Evolutionary conservation across 2,888 invertebrate genomes (phyloP).

Genomic region (Abrostola tripartita): DNA sequence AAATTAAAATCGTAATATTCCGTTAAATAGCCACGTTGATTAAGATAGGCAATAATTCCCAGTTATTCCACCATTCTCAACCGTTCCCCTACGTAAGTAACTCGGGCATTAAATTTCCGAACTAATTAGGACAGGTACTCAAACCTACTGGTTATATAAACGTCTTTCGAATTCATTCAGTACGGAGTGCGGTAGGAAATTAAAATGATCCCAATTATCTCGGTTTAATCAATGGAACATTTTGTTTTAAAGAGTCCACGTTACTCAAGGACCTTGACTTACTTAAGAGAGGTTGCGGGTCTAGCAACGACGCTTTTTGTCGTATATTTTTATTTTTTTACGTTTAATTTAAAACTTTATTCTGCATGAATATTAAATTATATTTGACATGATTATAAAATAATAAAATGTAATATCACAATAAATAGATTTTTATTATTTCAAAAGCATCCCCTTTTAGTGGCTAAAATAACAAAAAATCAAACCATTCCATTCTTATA

Average conservation of each 20-base stretch:
- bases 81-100: constrained; percentile 44
- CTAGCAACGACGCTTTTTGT: too few species aligned
- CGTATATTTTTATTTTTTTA: too few species aligned
- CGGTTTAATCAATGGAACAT: constrained; percentile 19
- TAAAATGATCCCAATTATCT: constrained; percentile 43
- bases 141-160: constrained; percentile 46
- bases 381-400: too few species aligned
- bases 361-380: too few species aligned
- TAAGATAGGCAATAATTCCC: constrained; percentile 37
- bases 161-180: constrained; percentile 43
- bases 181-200: constrained; percentile 30
- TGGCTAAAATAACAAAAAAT: too few species aligned
- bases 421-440: too few species aligned
- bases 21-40: constrained; percentile 36
- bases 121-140: constrained; percentile 48
- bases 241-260: constrained; percentile 12
- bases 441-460: too few species aligned
- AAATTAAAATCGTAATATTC: constrained; percentile 31
- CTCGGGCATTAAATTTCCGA: constrained; percentile 37
- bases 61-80: constrained; percentile 40
- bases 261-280: constrained; percentile 16
- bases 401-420: too few species aligned
- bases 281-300: constrained; percentile 7
- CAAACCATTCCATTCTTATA: too few species aligned
- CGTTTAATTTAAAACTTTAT: too few species aligned